Evolutionary conservation across 2,113 vertebrate species (phyloP).

Genomic region (Alectura lathami): DNA sequence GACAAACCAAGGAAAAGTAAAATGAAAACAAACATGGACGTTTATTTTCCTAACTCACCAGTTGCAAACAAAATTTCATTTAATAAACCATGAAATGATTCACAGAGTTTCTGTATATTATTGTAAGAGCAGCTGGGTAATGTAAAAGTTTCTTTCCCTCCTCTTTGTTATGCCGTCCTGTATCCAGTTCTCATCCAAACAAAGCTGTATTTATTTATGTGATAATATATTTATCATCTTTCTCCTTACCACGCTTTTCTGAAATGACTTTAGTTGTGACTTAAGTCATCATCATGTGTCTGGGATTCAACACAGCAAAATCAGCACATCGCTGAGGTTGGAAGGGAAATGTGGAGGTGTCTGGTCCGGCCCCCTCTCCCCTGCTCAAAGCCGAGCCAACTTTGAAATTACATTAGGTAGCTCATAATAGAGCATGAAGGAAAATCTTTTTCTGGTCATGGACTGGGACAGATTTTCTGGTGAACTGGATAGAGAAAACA

Average conservation of each 20-base stretch:
- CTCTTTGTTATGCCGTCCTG: constrained; percentile 51
- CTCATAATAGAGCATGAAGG: not conserved
- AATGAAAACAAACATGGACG: constrained; percentile 78
- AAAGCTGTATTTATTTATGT: constrained; percentile 68
- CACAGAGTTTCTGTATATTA: constrained; percentile 79
- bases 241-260: constrained; percentile 20
- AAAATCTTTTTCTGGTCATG: constrained; percentile 14
- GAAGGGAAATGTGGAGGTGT: not conserved
- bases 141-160: constrained; percentile 72
- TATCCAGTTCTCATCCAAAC: constrained; percentile 64
- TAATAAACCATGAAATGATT: constrained; percentile 85
- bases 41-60: constrained; percentile 81
- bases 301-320: not conserved
- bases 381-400: not conserved
- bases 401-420: not conserved
- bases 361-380: not conserved
- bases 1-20: constrained; percentile 77
- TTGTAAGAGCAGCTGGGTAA: constrained; percentile 78
- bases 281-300: not conserved
- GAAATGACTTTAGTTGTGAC: not conserved
- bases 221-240: constrained; percentile 56
- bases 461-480: not conserved
- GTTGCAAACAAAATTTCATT: constrained; percentile 79
- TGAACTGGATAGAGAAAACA: not conserved
- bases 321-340: not conserved